phyloP scores from a whole-genome alignment of 2,888 invertebrate genomes.

The Plebejus anna region DNA sequence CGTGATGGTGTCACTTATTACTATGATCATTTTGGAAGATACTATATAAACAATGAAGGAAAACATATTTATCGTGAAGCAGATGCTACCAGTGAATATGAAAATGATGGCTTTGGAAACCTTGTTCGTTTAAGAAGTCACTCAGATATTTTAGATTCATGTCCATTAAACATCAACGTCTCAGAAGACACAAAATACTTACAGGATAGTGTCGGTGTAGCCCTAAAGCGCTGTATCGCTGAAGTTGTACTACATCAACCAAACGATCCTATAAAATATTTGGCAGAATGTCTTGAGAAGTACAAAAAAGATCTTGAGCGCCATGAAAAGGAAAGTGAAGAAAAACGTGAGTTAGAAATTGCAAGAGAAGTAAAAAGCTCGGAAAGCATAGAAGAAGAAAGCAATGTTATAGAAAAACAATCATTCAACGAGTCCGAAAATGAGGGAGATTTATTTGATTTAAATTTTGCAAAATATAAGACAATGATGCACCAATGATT shows the following conservation, averaged over 20 bases:
- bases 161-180: constrained; percentile 62
- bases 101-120: constrained; percentile 72
- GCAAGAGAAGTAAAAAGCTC: constrained; percentile 58
- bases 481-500: not conserved
- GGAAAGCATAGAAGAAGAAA: constrained; percentile 49
- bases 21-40: constrained; percentile 69
- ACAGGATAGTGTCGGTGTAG: constrained; percentile 59
- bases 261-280: constrained; percentile 65
- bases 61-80: constrained; percentile 66
- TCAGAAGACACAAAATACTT: constrained; percentile 70
- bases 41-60: constrained; percentile 61
- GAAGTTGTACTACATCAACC: constrained; percentile 65
- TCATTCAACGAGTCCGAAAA: not conserved
- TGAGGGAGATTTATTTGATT: not conserved
- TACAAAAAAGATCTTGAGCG: constrained; percentile 64
- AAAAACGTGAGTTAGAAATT: constrained; percentile 55
- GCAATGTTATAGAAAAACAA: not conserved
- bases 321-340: constrained; percentile 53
- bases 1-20: constrained; percentile 59
- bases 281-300: constrained; percentile 56
- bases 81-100: constrained; percentile 65
- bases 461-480: not conserved
- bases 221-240: constrained; percentile 64
- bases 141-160: constrained; percentile 57
- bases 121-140: constrained; percentile 67